Percentiles rank a stretch among this genome's conserved stretches.
Evolutionary conservation across 2,888 invertebrate genomes (phyloP).

Genomic region (Diarsia brunnea): DNA sequence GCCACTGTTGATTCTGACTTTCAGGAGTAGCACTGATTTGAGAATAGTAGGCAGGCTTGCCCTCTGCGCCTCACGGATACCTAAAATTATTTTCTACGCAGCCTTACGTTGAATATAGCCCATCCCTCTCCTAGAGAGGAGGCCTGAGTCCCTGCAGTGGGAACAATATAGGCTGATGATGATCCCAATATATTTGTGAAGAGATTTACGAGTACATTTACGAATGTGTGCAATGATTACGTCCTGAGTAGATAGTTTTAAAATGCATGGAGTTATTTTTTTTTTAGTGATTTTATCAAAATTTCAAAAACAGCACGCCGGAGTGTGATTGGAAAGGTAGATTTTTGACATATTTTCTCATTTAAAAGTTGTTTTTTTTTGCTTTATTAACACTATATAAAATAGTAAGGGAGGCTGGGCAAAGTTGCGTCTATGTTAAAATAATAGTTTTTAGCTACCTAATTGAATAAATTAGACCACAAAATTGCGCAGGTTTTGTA

Average conservation of each 20-base stretch:
- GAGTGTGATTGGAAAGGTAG: constrained; percentile 26
- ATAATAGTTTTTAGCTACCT: background rate
- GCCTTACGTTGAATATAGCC: too few species aligned
- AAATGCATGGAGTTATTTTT: background rate
- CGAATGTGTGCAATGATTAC: background rate
- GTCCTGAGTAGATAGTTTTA: background rate
- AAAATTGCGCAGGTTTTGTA: too few species aligned
- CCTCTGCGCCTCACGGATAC: too few species aligned
- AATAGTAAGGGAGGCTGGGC: background rate
- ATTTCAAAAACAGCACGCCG: constrained; percentile 8
- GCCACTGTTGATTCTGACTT: too few species aligned
- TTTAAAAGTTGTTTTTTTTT: background rate
- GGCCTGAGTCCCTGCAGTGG: too few species aligned
- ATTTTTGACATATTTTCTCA: constrained; percentile 5
- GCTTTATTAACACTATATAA: constrained; percentile 7
- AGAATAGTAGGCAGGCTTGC: too few species aligned
- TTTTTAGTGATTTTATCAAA: constrained; percentile 13
- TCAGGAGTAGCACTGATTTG: too few species aligned
- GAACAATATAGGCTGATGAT: too few species aligned
- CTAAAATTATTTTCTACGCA: too few species aligned
- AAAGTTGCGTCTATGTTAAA: background rate
- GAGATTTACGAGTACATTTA: background rate
- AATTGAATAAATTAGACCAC: background rate
- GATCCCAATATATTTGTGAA: background rate
- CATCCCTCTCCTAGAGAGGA: too few species aligned